Evolutionary conservation across 2,113 vertebrate genomes (phyloP).

Genomic region (Monarcha castaneiventris): DNA sequence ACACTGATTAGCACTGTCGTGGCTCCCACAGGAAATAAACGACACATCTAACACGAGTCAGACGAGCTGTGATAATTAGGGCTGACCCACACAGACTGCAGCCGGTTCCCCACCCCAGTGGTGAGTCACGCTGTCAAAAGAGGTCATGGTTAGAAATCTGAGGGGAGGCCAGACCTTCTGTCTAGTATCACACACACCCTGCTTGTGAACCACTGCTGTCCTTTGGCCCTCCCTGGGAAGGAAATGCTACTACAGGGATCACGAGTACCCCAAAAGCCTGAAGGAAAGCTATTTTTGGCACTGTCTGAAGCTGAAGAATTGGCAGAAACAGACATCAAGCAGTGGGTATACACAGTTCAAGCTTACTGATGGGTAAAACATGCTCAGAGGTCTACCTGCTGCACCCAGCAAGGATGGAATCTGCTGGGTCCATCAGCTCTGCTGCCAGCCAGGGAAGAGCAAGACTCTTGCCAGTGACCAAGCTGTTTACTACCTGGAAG

Average conservation of each 20-base stretch:
- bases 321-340: not conserved
- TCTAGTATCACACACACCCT: not conserved
- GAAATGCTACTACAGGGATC: not conserved
- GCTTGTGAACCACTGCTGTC: not conserved
- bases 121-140: not conserved
- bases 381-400: not conserved
- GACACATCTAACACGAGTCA: not conserved
- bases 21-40: not conserved
- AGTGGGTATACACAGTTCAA: not conserved
- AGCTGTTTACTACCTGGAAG: not conserved
- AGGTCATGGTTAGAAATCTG: not conserved
- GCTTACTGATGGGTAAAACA: not conserved
- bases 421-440: not conserved
- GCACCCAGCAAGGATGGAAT: not conserved
- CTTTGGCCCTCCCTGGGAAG: not conserved
- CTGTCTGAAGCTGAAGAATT: not conserved
- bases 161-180: not conserved
- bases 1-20: rapidly evolving
- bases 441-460: not conserved
- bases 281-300: not conserved
- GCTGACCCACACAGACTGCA: not conserved
- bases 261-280: not conserved
- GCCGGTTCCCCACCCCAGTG: rapidly evolving
- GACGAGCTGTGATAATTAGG: not conserved
- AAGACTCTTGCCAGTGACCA: not conserved